Conservation (phyloP, 1,140 invertebrate species). For the Rhizoglyphus robini region DNA sequence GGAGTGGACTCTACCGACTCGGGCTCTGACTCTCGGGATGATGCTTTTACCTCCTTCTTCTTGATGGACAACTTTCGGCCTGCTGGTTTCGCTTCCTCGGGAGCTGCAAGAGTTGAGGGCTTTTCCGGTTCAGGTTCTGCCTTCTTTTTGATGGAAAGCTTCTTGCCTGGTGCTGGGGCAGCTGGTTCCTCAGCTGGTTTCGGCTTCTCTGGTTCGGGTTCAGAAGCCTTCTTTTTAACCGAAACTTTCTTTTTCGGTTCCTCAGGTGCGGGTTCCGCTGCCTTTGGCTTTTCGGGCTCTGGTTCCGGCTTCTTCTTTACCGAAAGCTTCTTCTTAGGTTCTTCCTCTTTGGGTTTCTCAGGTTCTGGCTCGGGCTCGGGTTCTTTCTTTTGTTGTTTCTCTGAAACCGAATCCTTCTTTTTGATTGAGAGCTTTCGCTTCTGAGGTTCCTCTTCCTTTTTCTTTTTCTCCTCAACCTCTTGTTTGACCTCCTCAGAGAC, state of each 20-base stretch:
- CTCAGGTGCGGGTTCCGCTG: not conserved
- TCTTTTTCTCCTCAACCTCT: not conserved
- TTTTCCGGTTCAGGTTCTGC: not conserved
- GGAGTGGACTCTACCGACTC: too few species aligned
- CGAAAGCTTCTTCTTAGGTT: not conserved
- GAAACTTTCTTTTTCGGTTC: slow-evolving; percentile 5
- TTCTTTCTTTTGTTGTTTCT: slow-evolving; percentile 19
- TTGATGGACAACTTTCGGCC: too few species aligned
- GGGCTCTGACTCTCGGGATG: too few species aligned
- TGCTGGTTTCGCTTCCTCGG: not conserved
- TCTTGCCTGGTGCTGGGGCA: not conserved
- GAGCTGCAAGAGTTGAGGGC: not conserved
- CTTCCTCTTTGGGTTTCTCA: not conserved
- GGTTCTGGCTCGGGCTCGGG: not conserved
- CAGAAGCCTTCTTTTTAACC: slow-evolving; percentile 16
- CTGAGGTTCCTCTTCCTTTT: slow-evolving; percentile 15
- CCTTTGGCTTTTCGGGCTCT: not conserved
- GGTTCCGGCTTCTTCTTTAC: not conserved
- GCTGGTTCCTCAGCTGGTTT: not conserved
- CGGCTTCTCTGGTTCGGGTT: not conserved
- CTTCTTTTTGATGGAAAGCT: slow-evolving; percentile 31
- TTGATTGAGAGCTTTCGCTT: slow-evolving; percentile 4
- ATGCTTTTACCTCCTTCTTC: too few species aligned
- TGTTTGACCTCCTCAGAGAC: slow-evolving; percentile 38
- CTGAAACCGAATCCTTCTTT: slow-evolving; percentile 11